Percentiles rank a stretch among this genome's conserved stretches.
phyloP scores from a whole-genome alignment of 2,113 vertebrate species.

The Gymnobelideus leadbeateri region DNA sequence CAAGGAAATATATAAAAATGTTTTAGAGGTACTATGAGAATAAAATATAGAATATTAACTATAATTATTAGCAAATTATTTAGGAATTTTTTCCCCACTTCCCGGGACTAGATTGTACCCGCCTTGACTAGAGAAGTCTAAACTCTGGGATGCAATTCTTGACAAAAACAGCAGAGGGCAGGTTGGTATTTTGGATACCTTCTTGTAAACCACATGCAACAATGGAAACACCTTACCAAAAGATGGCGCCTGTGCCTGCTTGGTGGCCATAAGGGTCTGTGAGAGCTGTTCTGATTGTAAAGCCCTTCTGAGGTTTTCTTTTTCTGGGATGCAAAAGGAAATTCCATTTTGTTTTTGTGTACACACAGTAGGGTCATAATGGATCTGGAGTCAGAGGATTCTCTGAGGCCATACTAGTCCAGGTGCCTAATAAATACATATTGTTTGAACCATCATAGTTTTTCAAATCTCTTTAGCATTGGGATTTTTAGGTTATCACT shows the following conservation, averaged over 20 bases:
- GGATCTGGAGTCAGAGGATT: not conserved
- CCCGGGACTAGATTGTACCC: not conserved
- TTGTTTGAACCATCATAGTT: not conserved
- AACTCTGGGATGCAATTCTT: constrained; percentile 22
- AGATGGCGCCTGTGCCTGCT: constrained; percentile 55
- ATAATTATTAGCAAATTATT: not conserved
- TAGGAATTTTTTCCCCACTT: too few relatives aligned
- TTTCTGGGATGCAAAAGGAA: not conserved
- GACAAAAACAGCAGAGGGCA: constrained; percentile 79
- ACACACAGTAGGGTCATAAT: not conserved
- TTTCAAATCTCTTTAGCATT: not conserved
- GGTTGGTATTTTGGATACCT: constrained; percentile 37
- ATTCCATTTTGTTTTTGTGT: not conserved
- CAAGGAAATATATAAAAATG: not conserved
- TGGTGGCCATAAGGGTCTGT: constrained; percentile 26
- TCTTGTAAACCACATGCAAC: not conserved
- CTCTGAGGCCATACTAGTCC: not conserved
- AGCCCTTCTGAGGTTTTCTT: not conserved
- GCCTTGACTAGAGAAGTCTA: fast-evolving
- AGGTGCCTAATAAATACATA: not conserved
- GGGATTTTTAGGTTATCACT: not conserved
- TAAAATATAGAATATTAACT: not conserved
- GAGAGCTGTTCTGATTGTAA: not conserved
- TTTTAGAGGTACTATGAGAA: not conserved
- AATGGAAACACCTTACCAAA: not conserved